Base-by-base conservation (phyloP, 64 coral and sea anemone species). In the Montipora cactus region DNA sequence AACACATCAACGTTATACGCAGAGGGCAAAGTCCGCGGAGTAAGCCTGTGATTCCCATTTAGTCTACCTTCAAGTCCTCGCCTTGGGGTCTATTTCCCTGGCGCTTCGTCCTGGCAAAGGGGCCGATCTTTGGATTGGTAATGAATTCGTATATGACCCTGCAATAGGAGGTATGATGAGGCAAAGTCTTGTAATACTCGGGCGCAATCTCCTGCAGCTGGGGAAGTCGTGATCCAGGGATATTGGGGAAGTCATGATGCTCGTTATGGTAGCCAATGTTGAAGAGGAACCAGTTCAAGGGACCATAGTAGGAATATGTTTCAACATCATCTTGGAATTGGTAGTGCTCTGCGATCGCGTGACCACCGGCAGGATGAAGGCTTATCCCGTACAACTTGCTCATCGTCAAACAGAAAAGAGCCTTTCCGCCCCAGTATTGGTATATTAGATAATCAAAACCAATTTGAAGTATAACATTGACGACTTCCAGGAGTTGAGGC, bases 191-290 rank as follows among this genome's bases (percentile, higher is more conserved):
- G 69, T 99, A 99, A 44, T 94, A 99, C 52, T 99, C 97, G 66
- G 95, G 23, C 12, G 97, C 97, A 64, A 99, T 99, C 80, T 96
- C 93, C 50, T 74, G 90, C 13, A 99, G 92, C 53, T 91, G 52
- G 2, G 97, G 97, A 18, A 98, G 91, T 49, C 94, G 79, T 10
- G 97, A 99, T 15, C 97, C 97, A 75, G 97, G 97, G 75, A 99
- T 47, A 66, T 92, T 96, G 73, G 97, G 97, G 50, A 99, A 99
- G 73, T 99, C 97, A 28, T 99, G 97, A 16, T 99, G 97, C 64
- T 99, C 97, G 12, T 99, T 99, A 55, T 99, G 97, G 45, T 99
- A 99, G 6, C 97, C 97, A 76, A 99, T 95, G 80, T 99, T 99
- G 73, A 99, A 99, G 45, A 95, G 96, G 5, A 99, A 79, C 12